A percentile compares a stretch with the other conserved stretches of the same genome.
phyloP scores from a whole-genome alignment of 1,140 invertebrate species.

The Solenopsis fugax region DNA sequence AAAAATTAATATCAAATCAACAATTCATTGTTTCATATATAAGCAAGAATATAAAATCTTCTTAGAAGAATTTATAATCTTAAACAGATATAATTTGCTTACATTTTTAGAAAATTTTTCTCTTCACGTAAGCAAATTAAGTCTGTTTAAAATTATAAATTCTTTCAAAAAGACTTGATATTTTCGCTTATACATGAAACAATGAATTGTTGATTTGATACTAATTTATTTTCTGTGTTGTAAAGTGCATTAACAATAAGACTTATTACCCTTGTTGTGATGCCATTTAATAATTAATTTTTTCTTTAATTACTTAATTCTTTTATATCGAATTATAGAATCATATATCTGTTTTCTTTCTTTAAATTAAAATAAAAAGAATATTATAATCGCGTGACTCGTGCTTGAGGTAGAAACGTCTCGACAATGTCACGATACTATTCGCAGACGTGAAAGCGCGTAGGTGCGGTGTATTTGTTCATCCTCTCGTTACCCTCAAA shows the following conservation, averaged over 20 bases:
- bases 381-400: neutral
- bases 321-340: neutral
- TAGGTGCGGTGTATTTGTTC: constrained; percentile 79
- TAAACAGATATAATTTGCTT: too few species aligned
- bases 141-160: too few species aligned
- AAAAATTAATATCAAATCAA: neutral
- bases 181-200: too few species aligned
- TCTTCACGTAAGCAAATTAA: too few species aligned
- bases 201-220: too few species aligned
- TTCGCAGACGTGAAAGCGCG: constrained; percentile 9
- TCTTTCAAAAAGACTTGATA: too few species aligned
- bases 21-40: too few species aligned
- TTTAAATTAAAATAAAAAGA: neutral
- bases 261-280: neutral
- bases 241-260: neutral
- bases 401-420: neutral
- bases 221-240: too few species aligned
- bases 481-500: constrained; percentile 74
- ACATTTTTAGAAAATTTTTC: too few species aligned
- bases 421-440: constrained; percentile 22
- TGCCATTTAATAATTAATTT: too few species aligned
- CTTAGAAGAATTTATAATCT: too few species aligned
- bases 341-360: neutral
- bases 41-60: too few species aligned
- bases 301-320: neutral